A percentile compares a stretch with the other conserved stretches of the same genome.
Conservation (phyloP, 2,113 vertebrate genomes). For the Percina caprodes region DNA sequence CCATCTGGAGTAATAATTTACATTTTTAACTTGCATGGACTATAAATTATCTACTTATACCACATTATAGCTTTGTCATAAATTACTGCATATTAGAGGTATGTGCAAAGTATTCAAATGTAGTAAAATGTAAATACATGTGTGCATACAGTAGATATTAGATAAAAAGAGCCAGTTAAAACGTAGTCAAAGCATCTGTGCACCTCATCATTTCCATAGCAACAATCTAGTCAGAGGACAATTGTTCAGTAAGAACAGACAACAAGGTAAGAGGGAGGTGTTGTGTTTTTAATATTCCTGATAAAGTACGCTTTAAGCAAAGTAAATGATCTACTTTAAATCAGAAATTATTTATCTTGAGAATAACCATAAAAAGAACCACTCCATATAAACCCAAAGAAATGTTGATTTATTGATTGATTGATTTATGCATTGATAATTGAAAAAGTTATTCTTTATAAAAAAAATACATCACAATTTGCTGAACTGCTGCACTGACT, state of each 20-base stretch:
- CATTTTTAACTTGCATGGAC: slow-evolving; percentile 2
- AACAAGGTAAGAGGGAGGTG: neutral
- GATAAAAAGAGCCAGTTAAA: neutral
- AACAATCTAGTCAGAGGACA: neutral
- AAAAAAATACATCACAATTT: neutral
- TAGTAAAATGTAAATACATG: neutral
- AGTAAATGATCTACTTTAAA: neutral
- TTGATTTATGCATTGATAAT: neutral
- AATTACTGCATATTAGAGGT: neutral
- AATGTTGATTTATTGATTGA: neutral
- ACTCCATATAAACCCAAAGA: neutral
- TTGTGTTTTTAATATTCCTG: neutral
- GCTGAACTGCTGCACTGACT: slow-evolving; percentile 1
- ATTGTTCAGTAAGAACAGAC: neutral
- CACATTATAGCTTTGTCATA: neutral
- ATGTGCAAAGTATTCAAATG: neutral
- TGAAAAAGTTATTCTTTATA: neutral
- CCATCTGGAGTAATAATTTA: slow-evolving; percentile 14
- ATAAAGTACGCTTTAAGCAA: neutral
- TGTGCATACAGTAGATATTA: neutral
- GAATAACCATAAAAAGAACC: neutral
- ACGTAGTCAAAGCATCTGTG: neutral
- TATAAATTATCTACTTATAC: neutral
- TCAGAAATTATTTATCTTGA: neutral
- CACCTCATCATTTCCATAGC: no score